Base-by-base conservation (phyloP, 2,888 invertebrate species). In the Maniola hyperantus region DNA sequence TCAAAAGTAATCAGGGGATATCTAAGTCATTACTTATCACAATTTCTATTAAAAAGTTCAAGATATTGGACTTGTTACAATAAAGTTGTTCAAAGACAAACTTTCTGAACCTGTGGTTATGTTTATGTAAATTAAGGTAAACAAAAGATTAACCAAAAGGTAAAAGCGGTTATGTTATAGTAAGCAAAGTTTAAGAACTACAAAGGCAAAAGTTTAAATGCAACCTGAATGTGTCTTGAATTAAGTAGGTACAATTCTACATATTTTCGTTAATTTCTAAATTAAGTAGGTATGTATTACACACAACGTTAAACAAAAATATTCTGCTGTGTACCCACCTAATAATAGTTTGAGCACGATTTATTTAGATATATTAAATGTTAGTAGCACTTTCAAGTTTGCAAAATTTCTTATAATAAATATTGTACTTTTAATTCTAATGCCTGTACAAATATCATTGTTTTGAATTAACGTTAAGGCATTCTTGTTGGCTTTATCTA, bases 131-230 rank as follows among this genome's bases (percentile, higher is more conserved):
- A 51, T 69, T 57, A 36, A 65, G 33, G 57, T 18, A 59, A 54
- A 53, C 65, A 65, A 62, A 53, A 66, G 62, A 65, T 65, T 62
- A 62, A 50, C 61, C 42, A 26, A 33, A 64, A 11, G 44, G 48
- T 66, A 62, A 59, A 61, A 58, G 59, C 44, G 50, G 59, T 63
- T 63, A 44, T 50, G 18, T 50, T 39, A 65, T 76, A 79, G 76
- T 79, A 55, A 60, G 76, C 18, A 81, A 84, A 81, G 83, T 84
- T 80, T 77, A 82, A 33, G 80, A 79, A 80, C 81, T 78, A 79
- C 81, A 82, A 82, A 84, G 81, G 81, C 80, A 72, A 74, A 83
- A 84, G 82, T 84, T 55, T 15, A n/a, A 55, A 55, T 55, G 39
- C 18, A 55, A 15, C 15, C n/a, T n/a, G n/a, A n/a, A n/a, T 54